Conservation (phyloP, 2,797 vertebrate genomes). For the Botia kubotai region DNA sequence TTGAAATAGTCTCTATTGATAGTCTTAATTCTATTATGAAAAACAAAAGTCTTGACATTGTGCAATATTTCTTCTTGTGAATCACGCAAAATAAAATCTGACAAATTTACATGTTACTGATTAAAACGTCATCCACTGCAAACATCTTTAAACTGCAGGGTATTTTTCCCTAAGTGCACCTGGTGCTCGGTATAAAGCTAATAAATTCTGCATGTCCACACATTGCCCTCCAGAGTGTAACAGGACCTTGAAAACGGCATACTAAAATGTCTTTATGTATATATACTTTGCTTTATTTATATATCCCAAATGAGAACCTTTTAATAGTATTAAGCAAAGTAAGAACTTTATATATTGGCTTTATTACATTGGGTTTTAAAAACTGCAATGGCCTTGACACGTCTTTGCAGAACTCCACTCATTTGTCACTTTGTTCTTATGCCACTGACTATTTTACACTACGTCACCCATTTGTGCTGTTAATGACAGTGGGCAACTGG, state of each 20-base stretch:
- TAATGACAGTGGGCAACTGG: neutral
- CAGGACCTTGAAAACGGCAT: neutral
- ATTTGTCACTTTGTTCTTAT: neutral
- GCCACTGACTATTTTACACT: neutral
- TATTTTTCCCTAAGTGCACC: slow-evolving; percentile 31
- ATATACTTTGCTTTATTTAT: neutral
- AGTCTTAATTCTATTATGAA: too few species aligned
- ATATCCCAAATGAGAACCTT: neutral
- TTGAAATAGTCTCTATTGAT: too few species aligned
- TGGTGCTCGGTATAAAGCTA: slow-evolving; percentile 14
- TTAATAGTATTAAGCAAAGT: too few species aligned
- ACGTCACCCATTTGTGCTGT: neutral
- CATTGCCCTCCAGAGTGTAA: neutral
- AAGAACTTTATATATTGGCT: neutral
- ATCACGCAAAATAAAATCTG: neutral
- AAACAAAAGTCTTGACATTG: too few species aligned
- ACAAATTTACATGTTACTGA: neutral
- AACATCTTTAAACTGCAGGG: slow-evolving; percentile 35
- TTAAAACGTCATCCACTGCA: slow-evolving; percentile 9
- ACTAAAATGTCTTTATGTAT: neutral
- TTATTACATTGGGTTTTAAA: neutral
- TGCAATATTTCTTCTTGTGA: neutral
- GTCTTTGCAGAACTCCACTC: neutral
- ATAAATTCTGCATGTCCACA: slow-evolving; percentile 27
- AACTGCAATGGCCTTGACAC: neutral